Evolutionary conservation across 2,113 vertebrate species (phyloP), one percentile per base, ranked within the genome.

Genomic region (Maccullochella peelii): DNA sequence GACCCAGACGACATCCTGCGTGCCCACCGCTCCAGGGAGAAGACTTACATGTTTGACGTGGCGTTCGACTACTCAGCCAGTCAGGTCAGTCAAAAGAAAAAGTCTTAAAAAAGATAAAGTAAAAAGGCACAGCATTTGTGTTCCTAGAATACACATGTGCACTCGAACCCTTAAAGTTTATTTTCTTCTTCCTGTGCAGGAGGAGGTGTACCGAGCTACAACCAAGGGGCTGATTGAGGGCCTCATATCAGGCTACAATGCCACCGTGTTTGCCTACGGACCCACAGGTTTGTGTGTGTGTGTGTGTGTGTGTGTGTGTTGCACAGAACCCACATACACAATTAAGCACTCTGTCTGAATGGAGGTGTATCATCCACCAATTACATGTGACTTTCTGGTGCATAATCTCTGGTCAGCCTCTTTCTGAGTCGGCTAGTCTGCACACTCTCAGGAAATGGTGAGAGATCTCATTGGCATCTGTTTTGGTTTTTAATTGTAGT

Each of bases 231-330:
- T 99, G 72, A 96, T 99, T 0, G 91, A 97, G 20, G 97, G 97
- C 0, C 92, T 99, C 86, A 96, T 98, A 77, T 98, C 97, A 0
- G 97, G 98, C 83, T 97, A 96, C 92, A 97, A 97, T 8, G 97
- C 97, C 87, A 98, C 98, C 0, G 95, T 98, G 86, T 98, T 98
- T 71, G 95, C 97, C 89, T 99, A 98, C 1, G 97, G 97, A 89
- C 97, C 97, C 77, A 99, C 97, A 77, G 97, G 97, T 99, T 74
- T 44, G 89, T 88, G 59, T 79, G 62, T 69, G n/a, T 36, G 44
- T 23, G 49, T 20, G 76, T 38, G 70, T 83, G 65, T 54, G 2
- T 66, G 50, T 71, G 72, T 59, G 14, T n/a, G 14, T 40, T 47
- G n/a, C 55, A 25, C 65, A 59, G 62, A 40, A 59, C 6, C 36